Evolutionary conservation across 2,888 invertebrate genomes (phyloP).

Genomic region (Himalopsyche tibetana): DNA sequence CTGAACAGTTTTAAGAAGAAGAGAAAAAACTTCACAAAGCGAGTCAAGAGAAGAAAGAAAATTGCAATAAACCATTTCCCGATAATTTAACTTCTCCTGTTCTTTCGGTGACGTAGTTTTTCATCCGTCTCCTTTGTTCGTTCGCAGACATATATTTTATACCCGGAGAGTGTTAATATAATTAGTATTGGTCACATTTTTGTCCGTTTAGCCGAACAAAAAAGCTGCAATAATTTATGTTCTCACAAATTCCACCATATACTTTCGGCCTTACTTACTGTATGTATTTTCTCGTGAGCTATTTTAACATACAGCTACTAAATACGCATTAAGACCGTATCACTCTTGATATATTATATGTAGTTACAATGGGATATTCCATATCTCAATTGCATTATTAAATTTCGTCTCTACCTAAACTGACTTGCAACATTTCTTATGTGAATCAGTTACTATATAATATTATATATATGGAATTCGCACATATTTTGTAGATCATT

Average conservation of each 20-base stretch:
- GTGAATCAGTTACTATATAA: too few species aligned
- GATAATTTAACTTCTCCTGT: slow-evolving; percentile 41
- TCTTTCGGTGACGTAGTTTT: slow-evolving; percentile 40
- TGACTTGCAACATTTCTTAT: too few species aligned
- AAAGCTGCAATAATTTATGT: slow-evolving; percentile 51
- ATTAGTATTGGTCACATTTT: slow-evolving; percentile 57
- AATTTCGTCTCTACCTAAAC: too few species aligned
- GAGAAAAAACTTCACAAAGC: neutral
- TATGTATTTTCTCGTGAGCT: slow-evolving; percentile 5
- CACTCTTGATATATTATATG: too few species aligned
- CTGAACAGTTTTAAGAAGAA: slow-evolving; percentile 34
- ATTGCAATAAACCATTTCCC: slow-evolving; percentile 43
- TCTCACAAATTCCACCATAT: slow-evolving; percentile 20
- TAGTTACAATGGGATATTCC: too few species aligned
- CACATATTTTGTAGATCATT: too few species aligned
- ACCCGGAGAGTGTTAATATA: slow-evolving; percentile 55
- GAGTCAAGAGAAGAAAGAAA: neutral
- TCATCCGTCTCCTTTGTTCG: slow-evolving; percentile 52
- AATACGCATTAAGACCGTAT: neutral
- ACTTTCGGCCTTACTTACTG: neutral
- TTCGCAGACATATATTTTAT: slow-evolving; percentile 48
- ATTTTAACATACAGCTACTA: neutral
- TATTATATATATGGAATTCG: too few species aligned
- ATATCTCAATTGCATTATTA: too few species aligned
- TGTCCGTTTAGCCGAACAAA: slow-evolving; percentile 48